These are phyloP conservation scores for Conopomorpha cramerella DNA, from an alignment of 1,140 invertebrate species.

Conservation along the genomic window DNA sequence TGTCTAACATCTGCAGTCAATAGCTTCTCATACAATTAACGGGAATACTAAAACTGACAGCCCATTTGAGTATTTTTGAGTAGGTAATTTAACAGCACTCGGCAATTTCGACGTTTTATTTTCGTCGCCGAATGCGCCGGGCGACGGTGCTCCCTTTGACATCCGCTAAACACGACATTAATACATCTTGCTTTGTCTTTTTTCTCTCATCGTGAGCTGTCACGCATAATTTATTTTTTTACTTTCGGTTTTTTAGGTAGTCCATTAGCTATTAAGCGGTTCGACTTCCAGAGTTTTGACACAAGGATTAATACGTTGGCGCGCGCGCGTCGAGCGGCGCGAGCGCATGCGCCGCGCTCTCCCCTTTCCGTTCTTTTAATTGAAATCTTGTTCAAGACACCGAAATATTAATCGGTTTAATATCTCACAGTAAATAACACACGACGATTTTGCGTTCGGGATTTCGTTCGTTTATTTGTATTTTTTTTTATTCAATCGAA, in stretches of 20 bases:
- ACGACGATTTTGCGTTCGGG: too few relatives aligned
- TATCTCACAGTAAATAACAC: too few relatives aligned
- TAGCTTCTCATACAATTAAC: conserved; percentile 55
- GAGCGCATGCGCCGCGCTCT: conserved; percentile 15
- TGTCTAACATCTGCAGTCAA: conserved; percentile 44
- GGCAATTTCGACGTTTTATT: conserved; percentile 26
- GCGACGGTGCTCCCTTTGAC: conserved; percentile 44
- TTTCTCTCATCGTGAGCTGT: too few relatives aligned
- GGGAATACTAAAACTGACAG: conserved; percentile 29
- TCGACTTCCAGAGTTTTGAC: conserved; percentile 23
- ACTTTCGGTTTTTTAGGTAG: conserved; percentile 28
- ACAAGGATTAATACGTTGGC: conserved; percentile 41
- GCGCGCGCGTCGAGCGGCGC: too few relatives aligned
- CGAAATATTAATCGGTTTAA: too few relatives aligned
- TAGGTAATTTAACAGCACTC: conserved; percentile 26
- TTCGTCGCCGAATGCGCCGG: conserved; percentile 27
- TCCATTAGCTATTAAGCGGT: conserved; percentile 56
- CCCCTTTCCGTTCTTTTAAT: conserved; percentile 7
- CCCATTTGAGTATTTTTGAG: conserved; percentile 40
- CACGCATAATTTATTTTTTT: conserved; percentile 52
- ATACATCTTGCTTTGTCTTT: conserved; percentile 45
- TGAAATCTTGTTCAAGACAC: not conserved
- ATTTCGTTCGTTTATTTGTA: too few relatives aligned
- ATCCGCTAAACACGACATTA: conserved; percentile 53
- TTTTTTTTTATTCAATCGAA: too few relatives aligned